These are phyloP conservation scores for human DNA, from an alignment of 2,113 vertebrate species.

Conservation along the genomic window DNA sequence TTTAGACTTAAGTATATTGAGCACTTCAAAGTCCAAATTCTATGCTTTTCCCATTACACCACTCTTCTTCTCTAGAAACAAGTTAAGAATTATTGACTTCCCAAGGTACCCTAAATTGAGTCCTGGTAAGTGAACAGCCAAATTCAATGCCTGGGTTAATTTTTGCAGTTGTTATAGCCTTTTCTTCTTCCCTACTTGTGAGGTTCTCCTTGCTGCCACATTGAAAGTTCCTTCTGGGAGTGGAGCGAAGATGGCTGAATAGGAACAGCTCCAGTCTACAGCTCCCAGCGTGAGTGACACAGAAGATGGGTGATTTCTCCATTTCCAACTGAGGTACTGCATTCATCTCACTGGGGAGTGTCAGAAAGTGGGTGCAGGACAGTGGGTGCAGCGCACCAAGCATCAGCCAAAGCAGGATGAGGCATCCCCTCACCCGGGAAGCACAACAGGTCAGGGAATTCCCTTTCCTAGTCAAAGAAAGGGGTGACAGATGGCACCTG, in stretches of 20 bases:
- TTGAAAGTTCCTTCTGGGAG: background rate
- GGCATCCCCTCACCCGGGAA: too few species aligned
- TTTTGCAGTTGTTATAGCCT: background rate
- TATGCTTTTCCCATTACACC: background rate
- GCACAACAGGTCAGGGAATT: too few species aligned
- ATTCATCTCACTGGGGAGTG: too few species aligned
- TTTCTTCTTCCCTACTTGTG: background rate
- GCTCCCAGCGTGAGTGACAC: rapidly evolving
- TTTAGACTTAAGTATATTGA: constrained; percentile 34
- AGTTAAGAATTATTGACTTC: constrained; percentile 18
- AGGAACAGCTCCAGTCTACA: too few species aligned
- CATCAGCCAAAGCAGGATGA: too few species aligned
- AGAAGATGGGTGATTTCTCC: too few species aligned
- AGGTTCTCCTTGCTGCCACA: background rate
- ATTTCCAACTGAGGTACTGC: too few species aligned
- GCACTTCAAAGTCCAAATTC: background rate
- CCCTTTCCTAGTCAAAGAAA: too few species aligned
- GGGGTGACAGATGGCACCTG: too few species aligned
- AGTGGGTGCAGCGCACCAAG: too few species aligned
- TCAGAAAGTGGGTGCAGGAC: too few species aligned
- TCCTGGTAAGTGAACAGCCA: constrained; percentile 1
- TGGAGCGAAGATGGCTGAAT: too few species aligned
- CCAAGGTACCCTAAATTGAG: background rate
- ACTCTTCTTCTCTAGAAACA: background rate
- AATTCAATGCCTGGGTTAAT: background rate